phyloP scores from a whole-genome alignment of 2,113 vertebrate species.

The Tonatia bakeri region DNA sequence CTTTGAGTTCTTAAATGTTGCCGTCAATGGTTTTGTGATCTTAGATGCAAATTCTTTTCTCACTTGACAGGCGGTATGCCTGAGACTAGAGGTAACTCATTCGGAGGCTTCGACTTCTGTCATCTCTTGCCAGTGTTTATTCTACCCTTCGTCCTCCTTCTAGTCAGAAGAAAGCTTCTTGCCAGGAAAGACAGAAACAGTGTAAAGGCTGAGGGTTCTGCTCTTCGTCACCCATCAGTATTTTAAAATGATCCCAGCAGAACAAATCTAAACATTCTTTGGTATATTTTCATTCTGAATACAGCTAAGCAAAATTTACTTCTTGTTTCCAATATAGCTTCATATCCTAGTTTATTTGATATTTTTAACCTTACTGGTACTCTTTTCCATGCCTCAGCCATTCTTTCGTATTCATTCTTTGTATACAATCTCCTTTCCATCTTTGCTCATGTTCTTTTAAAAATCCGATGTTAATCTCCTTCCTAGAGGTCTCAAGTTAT shows the following conservation, averaged over 20 bases:
- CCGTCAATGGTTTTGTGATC: neutral
- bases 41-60: neutral
- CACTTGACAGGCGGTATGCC: neutral
- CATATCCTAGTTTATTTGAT: neutral
- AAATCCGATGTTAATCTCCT: neutral
- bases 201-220: neutral
- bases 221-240: neutral
- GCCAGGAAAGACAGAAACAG: neutral
- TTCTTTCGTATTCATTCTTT: neutral
- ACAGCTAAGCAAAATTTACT: neutral
- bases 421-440: neutral
- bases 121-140: neutral
- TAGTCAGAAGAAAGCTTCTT: neutral
- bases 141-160: neutral
- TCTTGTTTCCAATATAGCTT: neutral
- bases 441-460: neutral
- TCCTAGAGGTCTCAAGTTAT: neutral
- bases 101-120: neutral
- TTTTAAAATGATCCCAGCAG: constrained; percentile 8
- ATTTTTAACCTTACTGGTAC: neutral
- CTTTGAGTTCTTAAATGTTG: neutral
- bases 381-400: neutral
- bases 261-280: neutral
- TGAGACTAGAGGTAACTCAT: neutral
- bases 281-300: constrained; percentile 2